Conservation (phyloP, 2,797 vertebrate genomes). For the Girardinus metallicus region DNA sequence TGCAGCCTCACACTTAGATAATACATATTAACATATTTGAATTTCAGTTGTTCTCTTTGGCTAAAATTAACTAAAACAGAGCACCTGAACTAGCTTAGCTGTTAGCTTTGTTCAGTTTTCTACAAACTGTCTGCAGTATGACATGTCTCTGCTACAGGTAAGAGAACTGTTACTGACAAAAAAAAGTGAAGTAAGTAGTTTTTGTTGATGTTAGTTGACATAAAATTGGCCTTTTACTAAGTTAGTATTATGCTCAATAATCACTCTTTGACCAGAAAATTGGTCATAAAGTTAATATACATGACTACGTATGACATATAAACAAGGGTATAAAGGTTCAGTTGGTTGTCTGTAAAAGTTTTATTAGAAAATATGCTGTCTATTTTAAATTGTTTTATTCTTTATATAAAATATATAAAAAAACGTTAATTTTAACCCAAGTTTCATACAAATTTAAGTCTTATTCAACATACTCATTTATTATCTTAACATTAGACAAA, state of each 20-base stretch:
- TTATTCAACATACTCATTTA: background rate
- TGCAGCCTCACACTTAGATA: background rate
- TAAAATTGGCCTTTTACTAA: background rate
- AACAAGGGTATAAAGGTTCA: background rate
- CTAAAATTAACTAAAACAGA: background rate
- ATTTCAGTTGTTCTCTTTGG: background rate
- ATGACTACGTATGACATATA: background rate
- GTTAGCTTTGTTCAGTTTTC: background rate
- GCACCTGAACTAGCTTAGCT: background rate
- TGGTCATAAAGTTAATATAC: background rate
- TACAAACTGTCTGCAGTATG: background rate
- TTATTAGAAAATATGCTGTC: background rate
- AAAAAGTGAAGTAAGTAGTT: background rate
- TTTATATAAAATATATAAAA: background rate
- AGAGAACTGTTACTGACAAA: background rate
- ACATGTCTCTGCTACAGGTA: background rate
- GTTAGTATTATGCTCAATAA: background rate
- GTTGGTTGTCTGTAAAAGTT: background rate
- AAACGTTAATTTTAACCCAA: background rate
- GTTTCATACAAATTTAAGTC: background rate
- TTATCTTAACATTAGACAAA: background rate
- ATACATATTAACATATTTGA: background rate
- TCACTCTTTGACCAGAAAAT: too few relatives aligned
- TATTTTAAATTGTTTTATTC: background rate
- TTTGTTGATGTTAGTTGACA: background rate